Evolutionary conservation across 2,888 invertebrate species (phyloP).

Genomic region (Mesochorus sp.): DNA sequence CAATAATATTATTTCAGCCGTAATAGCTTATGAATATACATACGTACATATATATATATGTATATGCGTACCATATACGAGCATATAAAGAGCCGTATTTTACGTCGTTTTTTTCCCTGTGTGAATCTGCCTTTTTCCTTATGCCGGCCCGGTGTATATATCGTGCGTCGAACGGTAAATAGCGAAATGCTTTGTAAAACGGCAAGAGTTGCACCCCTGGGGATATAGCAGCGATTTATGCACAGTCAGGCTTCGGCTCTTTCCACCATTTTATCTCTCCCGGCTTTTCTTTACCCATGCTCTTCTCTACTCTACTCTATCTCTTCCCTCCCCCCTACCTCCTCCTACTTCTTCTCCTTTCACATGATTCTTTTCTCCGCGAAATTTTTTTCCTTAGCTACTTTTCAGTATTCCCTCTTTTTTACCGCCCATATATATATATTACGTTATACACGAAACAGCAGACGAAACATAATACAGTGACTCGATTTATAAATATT

Average conservation of each 20-base stretch:
- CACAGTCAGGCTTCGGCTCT: slow-evolving; percentile 38
- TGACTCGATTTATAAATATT: slow-evolving; percentile 13
- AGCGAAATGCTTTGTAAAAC: slow-evolving; percentile 51
- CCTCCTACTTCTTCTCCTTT: neutral
- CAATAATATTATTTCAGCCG: neutral
- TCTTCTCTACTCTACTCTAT: neutral
- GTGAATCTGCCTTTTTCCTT: slow-evolving; percentile 22
- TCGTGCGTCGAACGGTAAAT: slow-evolving; percentile 44
- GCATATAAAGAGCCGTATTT: neutral
- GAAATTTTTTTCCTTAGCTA: slow-evolving; percentile 10
- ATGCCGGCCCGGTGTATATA: neutral
- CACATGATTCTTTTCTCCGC: neutral
- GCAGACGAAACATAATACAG: neutral
- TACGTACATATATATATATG: neutral
- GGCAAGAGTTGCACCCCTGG: slow-evolving; percentile 41
- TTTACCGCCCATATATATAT: neutral
- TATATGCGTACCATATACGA: neutral
- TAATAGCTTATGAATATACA: neutral
- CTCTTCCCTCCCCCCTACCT: neutral
- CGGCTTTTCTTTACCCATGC: neutral
- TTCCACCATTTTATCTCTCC: slow-evolving; percentile 27
- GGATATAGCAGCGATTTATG: slow-evolving; percentile 47
- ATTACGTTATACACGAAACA: slow-evolving; percentile 12
- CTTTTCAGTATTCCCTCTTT: slow-evolving; percentile 18
- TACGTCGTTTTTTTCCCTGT: slow-evolving; percentile 14